These are phyloP conservation scores for Leptogaster cylindrica DNA, from an alignment of 2,888 invertebrate genomes.

Conservation along the genomic window DNA sequence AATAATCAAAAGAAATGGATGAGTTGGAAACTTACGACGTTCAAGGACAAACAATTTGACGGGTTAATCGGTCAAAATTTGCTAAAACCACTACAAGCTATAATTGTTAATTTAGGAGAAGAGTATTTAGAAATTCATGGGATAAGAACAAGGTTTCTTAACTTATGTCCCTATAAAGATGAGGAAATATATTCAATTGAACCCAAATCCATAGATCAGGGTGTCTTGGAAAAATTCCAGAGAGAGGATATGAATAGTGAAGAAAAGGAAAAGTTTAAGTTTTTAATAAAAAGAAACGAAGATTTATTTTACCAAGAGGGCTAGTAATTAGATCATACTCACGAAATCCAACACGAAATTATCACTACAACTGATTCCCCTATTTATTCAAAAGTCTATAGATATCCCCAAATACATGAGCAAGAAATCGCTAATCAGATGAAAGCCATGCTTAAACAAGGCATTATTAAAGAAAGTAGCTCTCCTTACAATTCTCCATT, in stretches of 20 bases:
- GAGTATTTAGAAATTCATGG: slow-evolving; percentile 35
- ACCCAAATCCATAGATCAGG: slow-evolving; percentile 12
- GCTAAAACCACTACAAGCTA: slow-evolving; percentile 43
- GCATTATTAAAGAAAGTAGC: not conserved
- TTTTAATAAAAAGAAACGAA: slow-evolving; percentile 27
- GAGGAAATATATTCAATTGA: slow-evolving; percentile 20
- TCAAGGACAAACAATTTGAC: slow-evolving; percentile 43
- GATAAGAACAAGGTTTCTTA: slow-evolving; percentile 33
- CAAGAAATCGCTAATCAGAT: not conserved
- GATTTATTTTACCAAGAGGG: slow-evolving; percentile 43
- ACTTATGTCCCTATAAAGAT: slow-evolving; percentile 30
- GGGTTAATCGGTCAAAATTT: slow-evolving; percentile 44
- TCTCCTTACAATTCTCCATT: slow-evolving; percentile 41
- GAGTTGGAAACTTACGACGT: slow-evolving; percentile 44
- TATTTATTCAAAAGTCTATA: slow-evolving; percentile 44
- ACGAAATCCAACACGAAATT: slow-evolving; percentile 42
- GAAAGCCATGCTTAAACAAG: slow-evolving; percentile 2
- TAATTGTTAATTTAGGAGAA: slow-evolving; percentile 41
- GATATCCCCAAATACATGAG: slow-evolving; percentile 16
- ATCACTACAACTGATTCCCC: slow-evolving; percentile 36
- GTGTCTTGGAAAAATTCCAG: slow-evolving; percentile 34
- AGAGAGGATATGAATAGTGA: slow-evolving; percentile 7
- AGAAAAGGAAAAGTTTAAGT: slow-evolving; percentile 2
- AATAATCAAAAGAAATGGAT: slow-evolving; percentile 44
- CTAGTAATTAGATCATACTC: slow-evolving; percentile 31